These are phyloP conservation scores for Orcinus orca DNA, from an alignment of 2,113 vertebrate species.

Conservation along the genomic window DNA sequence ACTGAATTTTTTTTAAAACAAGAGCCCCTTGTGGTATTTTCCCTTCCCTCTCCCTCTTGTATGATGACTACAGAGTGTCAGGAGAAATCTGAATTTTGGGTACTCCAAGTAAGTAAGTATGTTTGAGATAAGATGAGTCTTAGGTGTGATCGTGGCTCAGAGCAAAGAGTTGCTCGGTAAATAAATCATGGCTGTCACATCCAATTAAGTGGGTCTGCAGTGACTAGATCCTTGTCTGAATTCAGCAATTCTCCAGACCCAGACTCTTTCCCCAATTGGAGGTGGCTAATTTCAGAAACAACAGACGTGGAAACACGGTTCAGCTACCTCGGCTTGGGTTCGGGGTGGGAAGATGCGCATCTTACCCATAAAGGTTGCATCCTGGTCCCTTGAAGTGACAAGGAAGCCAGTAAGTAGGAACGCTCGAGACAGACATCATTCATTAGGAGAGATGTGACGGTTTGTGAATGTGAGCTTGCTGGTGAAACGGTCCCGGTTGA, in stretches of 20 bases:
- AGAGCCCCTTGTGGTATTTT: conserved; percentile 58
- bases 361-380: accelerated
- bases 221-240: not conserved
- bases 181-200: not conserved
- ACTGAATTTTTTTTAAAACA: conserved; percentile 55
- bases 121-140: not conserved
- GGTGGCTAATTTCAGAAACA: not conserved
- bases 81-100: conserved; percentile 75
- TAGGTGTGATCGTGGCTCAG: not conserved
- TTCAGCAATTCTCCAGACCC: not conserved
- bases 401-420: not conserved
- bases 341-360: accelerated
- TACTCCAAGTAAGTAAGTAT: not conserved
- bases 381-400: not conserved
- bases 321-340: not conserved
- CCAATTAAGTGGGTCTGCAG: not conserved
- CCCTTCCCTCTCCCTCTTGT: conserved; percentile 75
- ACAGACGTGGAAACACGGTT: not conserved
- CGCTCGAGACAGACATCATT: conserved; percentile 48
- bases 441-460: not conserved
- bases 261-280: accelerated
- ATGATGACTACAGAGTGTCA: conserved; percentile 79
- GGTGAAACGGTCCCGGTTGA: conserved; percentile 63
- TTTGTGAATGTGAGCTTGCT: conserved; percentile 16
- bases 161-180: not conserved